A percentile compares a stretch with the other conserved stretches of the same genome.
Evolutionary conservation across 1,140 invertebrate genomes (phyloP).

Genomic region (Tetranychus cinnabarinus): DNA sequence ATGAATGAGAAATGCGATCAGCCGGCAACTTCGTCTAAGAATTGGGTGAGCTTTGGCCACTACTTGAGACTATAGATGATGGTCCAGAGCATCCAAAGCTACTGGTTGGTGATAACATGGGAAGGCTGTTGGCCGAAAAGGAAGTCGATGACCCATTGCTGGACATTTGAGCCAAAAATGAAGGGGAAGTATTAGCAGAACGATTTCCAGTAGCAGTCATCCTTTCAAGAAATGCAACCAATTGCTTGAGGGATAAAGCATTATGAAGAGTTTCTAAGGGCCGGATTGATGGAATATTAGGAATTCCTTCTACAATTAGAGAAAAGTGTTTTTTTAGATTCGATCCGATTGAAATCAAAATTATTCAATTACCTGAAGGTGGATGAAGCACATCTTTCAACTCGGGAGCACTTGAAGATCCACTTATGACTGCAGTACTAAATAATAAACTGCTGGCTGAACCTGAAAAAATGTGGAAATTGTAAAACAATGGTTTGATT

Average conservation of each 20-base stretch:
- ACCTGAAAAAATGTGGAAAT: constrained; percentile 17
- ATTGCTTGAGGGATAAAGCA: constrained; percentile 62
- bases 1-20: too few relatives aligned
- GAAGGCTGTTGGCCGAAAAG: not conserved
- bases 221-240: constrained; percentile 48
- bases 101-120: not conserved
- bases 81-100: constrained; percentile 27
- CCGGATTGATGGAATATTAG: constrained; percentile 44
- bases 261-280: constrained; percentile 89
- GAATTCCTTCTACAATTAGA: not conserved
- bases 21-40: constrained; percentile 5
- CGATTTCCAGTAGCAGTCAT: not conserved
- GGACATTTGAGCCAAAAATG: not conserved
- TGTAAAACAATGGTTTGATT: not conserved
- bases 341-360: not conserved
- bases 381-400: constrained; percentile 47
- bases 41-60: constrained; percentile 37
- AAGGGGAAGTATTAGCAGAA: not conserved
- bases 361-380: constrained; percentile 6
- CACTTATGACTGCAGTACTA: constrained; percentile 77
- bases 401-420: constrained; percentile 68
- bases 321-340: not conserved
- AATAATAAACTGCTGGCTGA: constrained; percentile 50
- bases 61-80: constrained; percentile 32
- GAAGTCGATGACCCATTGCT: not conserved